Base-by-base conservation (phyloP, 2,888 invertebrate genomes). In the Cheilosia urbana region DNA sequence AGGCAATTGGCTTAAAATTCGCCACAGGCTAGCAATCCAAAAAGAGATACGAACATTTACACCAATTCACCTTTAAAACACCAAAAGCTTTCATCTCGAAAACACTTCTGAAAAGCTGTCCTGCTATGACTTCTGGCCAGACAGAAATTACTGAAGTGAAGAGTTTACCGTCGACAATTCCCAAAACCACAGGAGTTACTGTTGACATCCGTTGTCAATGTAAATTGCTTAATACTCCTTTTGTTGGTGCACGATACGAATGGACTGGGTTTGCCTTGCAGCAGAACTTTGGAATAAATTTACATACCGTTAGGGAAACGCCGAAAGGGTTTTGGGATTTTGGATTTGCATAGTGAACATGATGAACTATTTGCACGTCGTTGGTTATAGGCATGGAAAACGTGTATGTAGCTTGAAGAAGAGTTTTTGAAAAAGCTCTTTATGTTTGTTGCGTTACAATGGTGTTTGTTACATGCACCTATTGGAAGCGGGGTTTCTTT, bases 191-290 rank as follows among this genome's bases (percentile, higher is more conserved):
- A 42, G 55, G 45, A 17, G 42, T 72, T 63, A 58, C 30, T 49
- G 62, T 72, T 73, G 71, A 49, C 58, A 24, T 49, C 58, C 58
- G 13, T 57, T 80, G 73, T 73, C 62, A 37, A 80, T 73, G 80
- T 45, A 68, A 80, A 73, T 73, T 45, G 47, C 45, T 68, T 40
- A 66, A 58, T 21, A 60, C 73, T 40, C 71, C 65, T 60, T 79
- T 30, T 24, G 72, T 30, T 34, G 37, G 24, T 11, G 19, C 30
- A 60, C 19, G 30, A 47, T 45, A 30, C 45, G 45, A 42, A 17
- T 19, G 19, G 15, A 21, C 34, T 30, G 24, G 34, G 49, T 21
- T 47, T n/a, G 9, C 7, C 24, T 19, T 13, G 19, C 40, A 19
- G 40, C 40, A n/a, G 27, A 4, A 37, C 21, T 21, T 49, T 30